These are phyloP conservation scores for Pseudopodoces humilis DNA, from an alignment of 2,113 vertebrate genomes.

Conservation along the genomic window DNA sequence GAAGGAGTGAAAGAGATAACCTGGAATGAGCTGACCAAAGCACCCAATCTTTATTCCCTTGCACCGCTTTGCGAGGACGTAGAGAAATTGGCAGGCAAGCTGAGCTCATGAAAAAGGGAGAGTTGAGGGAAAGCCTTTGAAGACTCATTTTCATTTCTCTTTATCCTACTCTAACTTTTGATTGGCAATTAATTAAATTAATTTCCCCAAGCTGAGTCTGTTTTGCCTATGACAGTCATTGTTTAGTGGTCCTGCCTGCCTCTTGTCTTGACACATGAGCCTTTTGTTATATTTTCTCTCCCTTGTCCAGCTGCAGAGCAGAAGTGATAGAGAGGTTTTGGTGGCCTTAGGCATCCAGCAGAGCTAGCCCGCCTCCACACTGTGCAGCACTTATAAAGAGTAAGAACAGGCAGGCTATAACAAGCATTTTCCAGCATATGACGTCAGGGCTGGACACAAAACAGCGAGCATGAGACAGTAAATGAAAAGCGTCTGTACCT, in stretches of 20 bases:
- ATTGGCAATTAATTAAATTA: background rate
- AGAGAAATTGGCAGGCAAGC: background rate
- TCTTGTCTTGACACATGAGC: background rate
- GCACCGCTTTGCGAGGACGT: rapidly evolving
- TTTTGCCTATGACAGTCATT: background rate
- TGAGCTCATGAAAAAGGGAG: background rate
- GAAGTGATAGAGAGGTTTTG: background rate
- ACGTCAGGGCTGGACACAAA: background rate
- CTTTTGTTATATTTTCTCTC: background rate
- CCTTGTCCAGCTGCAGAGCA: background rate
- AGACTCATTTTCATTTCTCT: background rate
- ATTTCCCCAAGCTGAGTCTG: background rate
- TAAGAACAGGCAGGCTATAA: background rate
- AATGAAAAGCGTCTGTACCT: background rate
- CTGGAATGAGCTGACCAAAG: background rate
- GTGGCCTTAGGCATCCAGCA: background rate
- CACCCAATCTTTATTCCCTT: rapidly evolving
- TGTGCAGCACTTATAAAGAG: background rate
- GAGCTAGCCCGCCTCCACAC: background rate
- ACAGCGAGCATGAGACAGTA: background rate
- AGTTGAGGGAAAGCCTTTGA: rapidly evolving
- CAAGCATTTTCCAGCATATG: background rate
- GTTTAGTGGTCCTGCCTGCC: background rate
- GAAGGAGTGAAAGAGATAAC: background rate
- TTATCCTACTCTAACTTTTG: background rate